Percentiles rank a stretch among this genome's conserved stretches.
Conservation (phyloP, 1,140 invertebrate species). For the Streblospio benedicti region DNA sequence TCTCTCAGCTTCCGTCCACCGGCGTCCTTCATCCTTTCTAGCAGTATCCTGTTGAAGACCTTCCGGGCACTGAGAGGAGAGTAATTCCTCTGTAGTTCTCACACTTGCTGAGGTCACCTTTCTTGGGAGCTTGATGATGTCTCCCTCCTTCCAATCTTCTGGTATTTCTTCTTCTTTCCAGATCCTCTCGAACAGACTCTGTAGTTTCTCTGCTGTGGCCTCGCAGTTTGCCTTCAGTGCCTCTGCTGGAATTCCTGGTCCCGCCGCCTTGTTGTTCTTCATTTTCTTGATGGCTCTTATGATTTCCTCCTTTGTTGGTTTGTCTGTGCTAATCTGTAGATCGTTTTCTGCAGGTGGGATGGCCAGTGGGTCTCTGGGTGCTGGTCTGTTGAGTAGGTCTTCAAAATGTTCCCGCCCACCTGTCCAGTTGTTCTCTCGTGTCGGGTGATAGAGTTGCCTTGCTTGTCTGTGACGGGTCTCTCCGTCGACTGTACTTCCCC, state of each 20-base stretch:
- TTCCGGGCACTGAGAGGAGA: constrained; percentile 22
- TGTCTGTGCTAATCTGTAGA: constrained; percentile 7
- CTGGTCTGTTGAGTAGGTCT: constrained; percentile 5
- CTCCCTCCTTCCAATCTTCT: constrained; percentile 13
- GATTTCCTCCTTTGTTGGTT: constrained; percentile 6
- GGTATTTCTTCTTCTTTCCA: constrained; percentile 14
- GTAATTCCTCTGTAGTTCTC: constrained; percentile 26
- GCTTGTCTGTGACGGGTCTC: too few relatives aligned
- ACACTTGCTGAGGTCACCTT: constrained; percentile 23
- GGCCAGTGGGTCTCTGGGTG: too few relatives aligned
- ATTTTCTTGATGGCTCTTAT: constrained; percentile 1
- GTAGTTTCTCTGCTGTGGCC: not conserved
- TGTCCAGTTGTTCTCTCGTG: too few relatives aligned
- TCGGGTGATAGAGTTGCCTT: too few relatives aligned
- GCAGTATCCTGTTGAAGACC: constrained; percentile 8
- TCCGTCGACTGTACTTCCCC: too few relatives aligned
- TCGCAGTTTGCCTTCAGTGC: constrained; percentile 7
- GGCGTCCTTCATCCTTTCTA: constrained; percentile 1
- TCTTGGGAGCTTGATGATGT: constrained; percentile 27
- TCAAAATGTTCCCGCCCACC: constrained; percentile 9
- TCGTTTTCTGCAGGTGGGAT: too few relatives aligned
- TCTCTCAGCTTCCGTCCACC: not conserved
- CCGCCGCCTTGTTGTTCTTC: constrained; percentile 10
- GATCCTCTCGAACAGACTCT: not conserved
- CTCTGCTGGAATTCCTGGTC: not conserved